Evolutionary conservation across 2,113 vertebrate species (phyloP).

Genomic region (Melozone crissalis): DNA sequence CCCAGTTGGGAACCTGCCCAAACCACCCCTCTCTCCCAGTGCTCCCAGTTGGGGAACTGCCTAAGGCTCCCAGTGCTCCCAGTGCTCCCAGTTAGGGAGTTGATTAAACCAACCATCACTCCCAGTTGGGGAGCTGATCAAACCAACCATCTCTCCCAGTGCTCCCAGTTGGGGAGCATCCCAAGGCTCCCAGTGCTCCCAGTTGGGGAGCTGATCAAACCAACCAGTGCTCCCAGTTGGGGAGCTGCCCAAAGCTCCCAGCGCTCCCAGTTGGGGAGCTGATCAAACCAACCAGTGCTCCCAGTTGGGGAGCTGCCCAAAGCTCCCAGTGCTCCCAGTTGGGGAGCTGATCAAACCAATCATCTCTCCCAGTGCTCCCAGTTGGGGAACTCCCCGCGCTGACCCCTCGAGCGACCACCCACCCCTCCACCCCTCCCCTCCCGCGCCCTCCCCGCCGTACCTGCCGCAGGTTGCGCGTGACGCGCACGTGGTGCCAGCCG

Average conservation of each 20-base stretch:
- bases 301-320: not conserved
- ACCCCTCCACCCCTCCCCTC: not conserved
- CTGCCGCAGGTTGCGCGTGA: constrained; percentile 96
- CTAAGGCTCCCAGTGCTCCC: not conserved
- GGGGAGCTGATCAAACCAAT: too few relatives aligned
- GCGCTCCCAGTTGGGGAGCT: not conserved
- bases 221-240: too few relatives aligned
- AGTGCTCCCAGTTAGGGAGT: not conserved
- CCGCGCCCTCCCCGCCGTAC: constrained; percentile 62
- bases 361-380: not conserved
- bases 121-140: too few relatives aligned
- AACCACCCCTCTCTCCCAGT: too few relatives aligned
- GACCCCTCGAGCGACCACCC: not conserved
- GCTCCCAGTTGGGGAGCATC: too few relatives aligned
- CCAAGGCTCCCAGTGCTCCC: not conserved
- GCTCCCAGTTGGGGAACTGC: not conserved
- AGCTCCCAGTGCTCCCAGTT: not conserved
- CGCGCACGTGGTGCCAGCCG: constrained; percentile 89
- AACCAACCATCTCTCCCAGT: too few relatives aligned
- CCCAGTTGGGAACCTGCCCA: too few relatives aligned
- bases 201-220: not conserved
- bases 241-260: too few relatives aligned
- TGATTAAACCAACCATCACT: too few relatives aligned
- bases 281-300: too few relatives aligned
- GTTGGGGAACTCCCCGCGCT: not conserved